Evolutionary conservation across 2,888 invertebrate genomes (phyloP), one percentile per base, ranked within the genome.

Genomic region (Cephonodes hylas): DNA sequence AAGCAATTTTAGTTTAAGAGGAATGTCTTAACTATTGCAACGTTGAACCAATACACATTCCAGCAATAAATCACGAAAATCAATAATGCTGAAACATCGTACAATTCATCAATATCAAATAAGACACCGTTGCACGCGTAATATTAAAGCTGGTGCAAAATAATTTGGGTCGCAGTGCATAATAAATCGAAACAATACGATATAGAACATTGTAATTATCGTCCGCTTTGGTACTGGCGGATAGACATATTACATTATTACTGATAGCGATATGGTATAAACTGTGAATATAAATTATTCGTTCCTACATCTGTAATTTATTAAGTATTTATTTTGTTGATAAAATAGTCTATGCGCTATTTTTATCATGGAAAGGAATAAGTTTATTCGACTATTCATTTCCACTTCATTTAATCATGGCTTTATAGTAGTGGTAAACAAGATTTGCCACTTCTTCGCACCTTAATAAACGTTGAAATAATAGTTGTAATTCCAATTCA

Each of bases 101-200:
- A 18, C 18, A 18, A 15, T 31, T 31, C 27, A 53, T 53, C 53
- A 53, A 27, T 27, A 18, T 23, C 46, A 22, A 23, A 31, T 27
- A 18, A 7, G 25, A 53, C 18, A 53, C 31, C 20, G 27, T 10
- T 59, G 18, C 25, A 44, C 25, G 27, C 27, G 44, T 59, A 38
- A 58, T 45, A 25, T 60, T 64, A 62, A 62, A n/a, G n/a, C 74
- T 77, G 70, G 69, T 71, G 67, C 68, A 67, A 68, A 70, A 67
- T 62, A 66, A 80, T 75, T 72, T 79, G 70, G 81, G 81, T 80
- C 81, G 80, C 67, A 68, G 67, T 68, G 67, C 66, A 66, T 67
- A 75, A 71, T 75, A 73, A 70, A 74, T 67, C 69, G 65, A 66
- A 73, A 68, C 63, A 67, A 64, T 64, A 64, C 62, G n/a, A 64